Evolutionary conservation across 2,888 invertebrate species (phyloP).

Genomic region (Panorpa germanica): DNA sequence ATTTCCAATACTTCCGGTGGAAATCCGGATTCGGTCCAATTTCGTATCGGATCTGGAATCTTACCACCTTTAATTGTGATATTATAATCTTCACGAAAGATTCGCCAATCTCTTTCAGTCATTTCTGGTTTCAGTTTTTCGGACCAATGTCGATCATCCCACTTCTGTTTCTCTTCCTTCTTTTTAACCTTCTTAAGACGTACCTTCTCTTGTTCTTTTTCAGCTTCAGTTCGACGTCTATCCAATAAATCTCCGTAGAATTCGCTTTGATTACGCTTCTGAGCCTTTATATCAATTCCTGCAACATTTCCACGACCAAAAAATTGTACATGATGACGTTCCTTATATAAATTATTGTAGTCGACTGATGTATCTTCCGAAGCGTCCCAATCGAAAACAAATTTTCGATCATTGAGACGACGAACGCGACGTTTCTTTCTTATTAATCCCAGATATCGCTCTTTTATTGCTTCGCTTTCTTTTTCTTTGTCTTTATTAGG

Average conservation of each 20-base stretch:
- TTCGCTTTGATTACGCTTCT: slow-evolving; percentile 87
- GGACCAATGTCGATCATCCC: slow-evolving; percentile 99
- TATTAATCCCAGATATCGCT: slow-evolving; percentile 80
- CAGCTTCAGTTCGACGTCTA: slow-evolving; percentile 84
- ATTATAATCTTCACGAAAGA: slow-evolving; percentile 98
- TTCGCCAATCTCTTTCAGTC: slow-evolving; percentile 99
- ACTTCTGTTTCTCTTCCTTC: slow-evolving; percentile 94
- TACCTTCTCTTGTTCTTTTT: slow-evolving; percentile 90
- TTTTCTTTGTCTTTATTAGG: slow-evolving; percentile 71
- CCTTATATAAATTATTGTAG: slow-evolving; percentile 93
- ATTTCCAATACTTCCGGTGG: slow-evolving; percentile 83
- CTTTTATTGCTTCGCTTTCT: slow-evolving; percentile 89
- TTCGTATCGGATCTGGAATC: slow-evolving; percentile 89
- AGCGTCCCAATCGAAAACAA: slow-evolving; percentile 99
- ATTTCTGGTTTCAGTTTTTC: slow-evolving; percentile 88
- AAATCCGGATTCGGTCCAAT: slow-evolving; percentile 87
- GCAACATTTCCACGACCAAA: slow-evolving; percentile 96
- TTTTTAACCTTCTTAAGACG: slow-evolving; percentile 81
- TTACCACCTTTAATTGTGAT: slow-evolving; percentile 95
- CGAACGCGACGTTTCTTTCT: slow-evolving; percentile 87
- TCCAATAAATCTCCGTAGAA: slow-evolving; percentile 94
- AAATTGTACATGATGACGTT: slow-evolving; percentile 92
- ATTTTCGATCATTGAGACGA: slow-evolving; percentile 92
- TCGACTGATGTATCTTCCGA: slow-evolving; percentile 96
- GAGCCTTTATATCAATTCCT: slow-evolving; percentile 94